phyloP scores from a whole-genome alignment of 2,888 invertebrate species.

The Buathra laborator region DNA sequence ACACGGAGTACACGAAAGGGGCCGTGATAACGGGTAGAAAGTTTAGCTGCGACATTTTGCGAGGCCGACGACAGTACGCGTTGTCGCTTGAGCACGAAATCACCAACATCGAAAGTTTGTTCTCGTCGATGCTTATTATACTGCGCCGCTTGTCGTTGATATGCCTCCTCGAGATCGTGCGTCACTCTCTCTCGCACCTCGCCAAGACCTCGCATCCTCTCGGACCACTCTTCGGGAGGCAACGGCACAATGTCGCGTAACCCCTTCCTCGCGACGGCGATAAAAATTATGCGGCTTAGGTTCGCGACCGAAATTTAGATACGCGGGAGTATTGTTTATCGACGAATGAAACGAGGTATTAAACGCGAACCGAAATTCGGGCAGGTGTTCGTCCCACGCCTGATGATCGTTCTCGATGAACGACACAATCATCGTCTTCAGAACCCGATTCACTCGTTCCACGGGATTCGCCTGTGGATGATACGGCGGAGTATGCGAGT shows the following conservation, averaged over 20 bases:
- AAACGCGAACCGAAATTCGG: constrained; percentile 69
- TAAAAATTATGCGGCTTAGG: constrained; percentile 35
- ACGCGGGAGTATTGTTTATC: constrained; percentile 64
- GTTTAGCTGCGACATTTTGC: constrained; percentile 1
- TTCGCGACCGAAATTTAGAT: constrained; percentile 66
- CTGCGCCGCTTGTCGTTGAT: not conserved
- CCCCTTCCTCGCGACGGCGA: constrained; percentile 29
- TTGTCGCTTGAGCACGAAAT: constrained; percentile 1
- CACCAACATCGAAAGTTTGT: not conserved
- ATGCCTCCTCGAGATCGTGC: constrained; percentile 1
- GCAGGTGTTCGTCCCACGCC: constrained; percentile 71
- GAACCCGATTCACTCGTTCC: constrained; percentile 70
- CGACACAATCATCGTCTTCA: constrained; percentile 75
- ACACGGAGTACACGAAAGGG: not conserved
- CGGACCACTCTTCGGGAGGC: constrained; percentile 13
- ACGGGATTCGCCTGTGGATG: constrained; percentile 60
- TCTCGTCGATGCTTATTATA: not conserved
- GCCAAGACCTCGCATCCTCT: not conserved
- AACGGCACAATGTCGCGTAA: not conserved
- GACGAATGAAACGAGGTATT: constrained; percentile 68
- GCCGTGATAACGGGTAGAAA: not conserved
- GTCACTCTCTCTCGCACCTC: not conserved
- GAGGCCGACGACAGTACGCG: constrained; percentile 1
- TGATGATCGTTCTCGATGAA: constrained; percentile 70
- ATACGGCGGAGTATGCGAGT: constrained; percentile 69